phyloP scores from a whole-genome alignment of 1,140 invertebrate species.

The Drosophila orena region DNA sequence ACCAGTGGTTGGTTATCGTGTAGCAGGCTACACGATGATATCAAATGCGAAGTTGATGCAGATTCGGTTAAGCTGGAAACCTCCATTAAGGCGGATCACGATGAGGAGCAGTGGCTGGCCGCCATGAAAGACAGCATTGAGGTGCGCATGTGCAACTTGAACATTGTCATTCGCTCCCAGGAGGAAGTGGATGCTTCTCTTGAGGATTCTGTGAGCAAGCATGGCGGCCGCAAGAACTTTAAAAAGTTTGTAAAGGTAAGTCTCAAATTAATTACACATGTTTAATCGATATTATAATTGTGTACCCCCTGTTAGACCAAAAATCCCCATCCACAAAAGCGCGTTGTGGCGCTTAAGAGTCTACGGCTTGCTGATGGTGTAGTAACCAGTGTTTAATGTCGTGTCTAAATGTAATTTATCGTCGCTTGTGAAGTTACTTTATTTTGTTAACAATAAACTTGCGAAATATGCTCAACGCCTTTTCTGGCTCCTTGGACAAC shows the following conservation, averaged over 20 bases:
- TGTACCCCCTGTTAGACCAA: conserved; percentile 10
- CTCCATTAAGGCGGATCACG: conserved; percentile 38
- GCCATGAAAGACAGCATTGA: conserved; percentile 57
- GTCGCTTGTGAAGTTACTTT: conserved; percentile 30
- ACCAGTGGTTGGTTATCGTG: conserved; percentile 65
- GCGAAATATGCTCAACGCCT: conserved; percentile 75
- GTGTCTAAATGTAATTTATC: background rate
- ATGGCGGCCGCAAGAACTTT: conserved; percentile 62
- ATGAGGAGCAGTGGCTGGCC: conserved; percentile 50
- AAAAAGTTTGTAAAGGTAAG: conserved; percentile 74
- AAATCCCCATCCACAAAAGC: conserved; percentile 35
- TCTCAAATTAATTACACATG: background rate
- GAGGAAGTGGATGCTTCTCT: conserved; percentile 34
- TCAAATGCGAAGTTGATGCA: conserved; percentile 38
- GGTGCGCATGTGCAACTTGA: conserved; percentile 53
- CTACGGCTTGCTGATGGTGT: conserved; percentile 60
- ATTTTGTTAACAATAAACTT: conserved; percentile 80
- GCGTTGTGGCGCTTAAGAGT: conserved; percentile 39
- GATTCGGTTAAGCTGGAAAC: conserved; percentile 1
- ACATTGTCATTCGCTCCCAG: conserved; percentile 21
- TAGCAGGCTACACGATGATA: conserved; percentile 55
- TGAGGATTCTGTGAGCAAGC: conserved; percentile 14
- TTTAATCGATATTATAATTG: background rate
- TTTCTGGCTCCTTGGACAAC: conserved; percentile 53
- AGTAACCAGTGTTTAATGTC: conserved; percentile 6